Evolutionary conservation across 2,113 vertebrate species (phyloP).

Genomic region (Mionectes macconnelli): DNA sequence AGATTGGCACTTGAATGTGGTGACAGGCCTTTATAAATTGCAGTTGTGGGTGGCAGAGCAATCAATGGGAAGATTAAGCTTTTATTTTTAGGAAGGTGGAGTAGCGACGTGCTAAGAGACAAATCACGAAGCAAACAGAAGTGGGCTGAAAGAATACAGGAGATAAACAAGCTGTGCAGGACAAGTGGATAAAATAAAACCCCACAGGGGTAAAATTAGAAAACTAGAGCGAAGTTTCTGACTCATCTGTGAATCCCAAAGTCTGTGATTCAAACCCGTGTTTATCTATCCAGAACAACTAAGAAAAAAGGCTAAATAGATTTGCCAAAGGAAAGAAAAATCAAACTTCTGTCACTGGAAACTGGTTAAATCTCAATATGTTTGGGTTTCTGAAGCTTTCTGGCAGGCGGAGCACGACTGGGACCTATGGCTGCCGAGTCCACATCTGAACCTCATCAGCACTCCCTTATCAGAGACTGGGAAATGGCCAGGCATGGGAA

Average conservation of each 20-base stretch:
- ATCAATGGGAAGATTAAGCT: not conserved
- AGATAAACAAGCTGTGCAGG: not conserved
- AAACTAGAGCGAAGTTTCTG: not conserved
- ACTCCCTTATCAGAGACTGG: not conserved
- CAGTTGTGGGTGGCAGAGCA: not conserved
- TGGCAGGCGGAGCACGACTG: not conserved
- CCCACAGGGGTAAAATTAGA: not conserved
- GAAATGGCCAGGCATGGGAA: not conserved
- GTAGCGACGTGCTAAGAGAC: not conserved
- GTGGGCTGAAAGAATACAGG: not conserved
- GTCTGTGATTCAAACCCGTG: not conserved
- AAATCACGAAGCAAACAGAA: not conserved
- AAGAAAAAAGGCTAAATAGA: not conserved
- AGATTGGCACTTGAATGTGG: not conserved
- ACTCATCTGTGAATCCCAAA: not conserved
- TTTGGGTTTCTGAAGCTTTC: not conserved
- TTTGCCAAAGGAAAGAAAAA: not conserved
- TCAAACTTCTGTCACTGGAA: not conserved
- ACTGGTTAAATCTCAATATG: not conserved
- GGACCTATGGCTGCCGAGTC: not conserved
- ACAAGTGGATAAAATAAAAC: not conserved
- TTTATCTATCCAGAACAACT: not conserved
- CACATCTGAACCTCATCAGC: not conserved
- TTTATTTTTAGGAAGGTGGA: conserved; percentile 5
- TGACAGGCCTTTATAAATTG: not conserved